Percentiles rank a stretch among this genome's conserved stretches.
Conservation (phyloP, 2,113 vertebrate genomes). For the Ictidomys tridecemlineatus region DNA sequence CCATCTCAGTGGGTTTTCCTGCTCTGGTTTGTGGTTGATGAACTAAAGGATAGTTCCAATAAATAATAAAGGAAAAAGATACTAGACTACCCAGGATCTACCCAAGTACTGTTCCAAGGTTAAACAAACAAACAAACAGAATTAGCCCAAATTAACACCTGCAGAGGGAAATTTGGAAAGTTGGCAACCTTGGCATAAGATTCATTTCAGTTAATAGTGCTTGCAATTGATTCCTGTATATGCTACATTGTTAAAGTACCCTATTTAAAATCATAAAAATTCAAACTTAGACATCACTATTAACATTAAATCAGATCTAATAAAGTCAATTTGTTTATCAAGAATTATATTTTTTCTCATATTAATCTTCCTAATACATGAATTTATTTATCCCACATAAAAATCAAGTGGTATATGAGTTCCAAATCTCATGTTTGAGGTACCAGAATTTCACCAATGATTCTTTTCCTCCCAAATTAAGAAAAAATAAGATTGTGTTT, state of each 20-base stretch:
- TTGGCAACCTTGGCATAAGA: neutral
- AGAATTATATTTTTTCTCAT: neutral
- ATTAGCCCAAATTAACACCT: neutral
- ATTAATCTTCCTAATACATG: conserved; percentile 14
- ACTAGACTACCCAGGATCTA: neutral
- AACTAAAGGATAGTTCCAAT: neutral
- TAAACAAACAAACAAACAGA: neutral
- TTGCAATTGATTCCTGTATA: neutral
- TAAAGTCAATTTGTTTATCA: conserved; percentile 13
- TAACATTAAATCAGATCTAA: conserved; percentile 1
- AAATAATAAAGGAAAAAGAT: conserved; percentile 33
- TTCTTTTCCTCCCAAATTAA: neutral
- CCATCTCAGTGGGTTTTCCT: neutral
- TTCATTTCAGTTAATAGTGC: neutral
- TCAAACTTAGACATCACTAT: neutral
- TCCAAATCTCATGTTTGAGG: conserved; percentile 35
- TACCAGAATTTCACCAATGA: conserved; percentile 25
- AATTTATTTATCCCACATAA: conserved; percentile 18
- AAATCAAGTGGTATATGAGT: conserved; percentile 15
- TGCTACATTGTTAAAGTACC: neutral
- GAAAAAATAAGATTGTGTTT: conserved; percentile 26
- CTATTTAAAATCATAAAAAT: conserved; percentile 20
- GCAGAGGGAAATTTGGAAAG: neutral
- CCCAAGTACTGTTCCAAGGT: neutral
- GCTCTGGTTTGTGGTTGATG: conserved; percentile 9